Evolutionary conservation across 2,113 vertebrate species (phyloP), one percentile per base, ranked within the genome.

Genomic region (Heterocephalus glaber): DNA sequence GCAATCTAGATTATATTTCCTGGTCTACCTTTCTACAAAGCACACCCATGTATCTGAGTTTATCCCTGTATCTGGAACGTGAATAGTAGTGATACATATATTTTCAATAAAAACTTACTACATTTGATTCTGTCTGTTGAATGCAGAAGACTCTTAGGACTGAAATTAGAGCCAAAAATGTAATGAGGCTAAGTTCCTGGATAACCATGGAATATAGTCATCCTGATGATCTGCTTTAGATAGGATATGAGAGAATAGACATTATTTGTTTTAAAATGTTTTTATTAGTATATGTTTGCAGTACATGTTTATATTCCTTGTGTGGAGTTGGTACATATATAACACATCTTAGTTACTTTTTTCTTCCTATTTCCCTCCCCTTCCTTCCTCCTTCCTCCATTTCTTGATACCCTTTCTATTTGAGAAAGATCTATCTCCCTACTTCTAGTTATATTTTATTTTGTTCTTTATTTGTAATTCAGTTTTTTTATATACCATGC

Each of bases 101-200:
- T 83, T 80, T 84, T 72, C 60, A 19, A 84, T 61, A 68, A 60
- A 95, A 19, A 35, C 4, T 11, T 77, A 44, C 41, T 54, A n/a
- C 49, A 79, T 91, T 93, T 91, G 33, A 91, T 88, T 26, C 26
- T 84, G 22, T 11, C 54, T 58, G 20, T 19, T 88, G 61, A 86
- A 96, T 91, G 28, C 2, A 60, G 47, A 91, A 22, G 16, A 70
- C n/a, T 93, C 54, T 35, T 47, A 87, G 86, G 58, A 76, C 30
- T 83, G 58, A 88, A 47, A 49, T 26, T 38, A 93, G 33, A 93
- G 54, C 24, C n/a, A 83, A 90, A 90, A 72, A 89, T 68, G 33
- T 38, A 91, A 79, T 52, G 28, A 68, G 56, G 10, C 61, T 74
- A 72, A 33, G 49, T 83, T 22, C 49, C 22, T 54, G 54, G 84